Conservation (phyloP, 2,888 invertebrate genomes). For the Erpobdella octoculata region DNA sequence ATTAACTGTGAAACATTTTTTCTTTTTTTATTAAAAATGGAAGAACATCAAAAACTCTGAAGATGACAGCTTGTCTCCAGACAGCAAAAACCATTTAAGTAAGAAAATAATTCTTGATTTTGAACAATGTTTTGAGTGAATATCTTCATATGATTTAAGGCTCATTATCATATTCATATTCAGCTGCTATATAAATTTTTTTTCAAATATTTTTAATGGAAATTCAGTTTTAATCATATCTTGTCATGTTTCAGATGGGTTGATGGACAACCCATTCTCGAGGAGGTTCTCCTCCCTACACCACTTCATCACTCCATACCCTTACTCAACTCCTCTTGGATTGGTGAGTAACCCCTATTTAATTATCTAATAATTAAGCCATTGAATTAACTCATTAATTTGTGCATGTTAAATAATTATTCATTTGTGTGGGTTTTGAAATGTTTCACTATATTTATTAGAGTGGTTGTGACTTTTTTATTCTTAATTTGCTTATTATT, state of each 20-base stretch:
- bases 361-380: background rate
- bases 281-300: slow-evolving; percentile 8
- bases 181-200: too few relatives aligned
- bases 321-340: slow-evolving; percentile 7
- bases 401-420: too few relatives aligned
- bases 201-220: too few relatives aligned
- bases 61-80: background rate
- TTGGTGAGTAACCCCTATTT: background rate
- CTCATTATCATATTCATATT: too few relatives aligned
- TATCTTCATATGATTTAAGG: too few relatives aligned
- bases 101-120: background rate
- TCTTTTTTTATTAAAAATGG: background rate
- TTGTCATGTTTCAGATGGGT: background rate
- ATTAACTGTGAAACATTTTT: background rate
- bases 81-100: background rate
- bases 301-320: slow-evolving; percentile 24
- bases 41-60: slow-evolving; percentile 1
- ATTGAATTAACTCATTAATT: background rate
- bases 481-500: too few relatives aligned
- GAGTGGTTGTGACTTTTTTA: too few relatives aligned
- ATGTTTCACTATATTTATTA: too few relatives aligned
- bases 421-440: too few relatives aligned
- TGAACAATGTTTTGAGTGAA: background rate
- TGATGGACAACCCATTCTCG: slow-evolving; percentile 18
- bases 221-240: background rate